A percentile compares a stretch with the other conserved stretches of the same genome.
phyloP scores from a whole-genome alignment of 2,113 vertebrate species.

The Mormyrus lacerda region DNA sequence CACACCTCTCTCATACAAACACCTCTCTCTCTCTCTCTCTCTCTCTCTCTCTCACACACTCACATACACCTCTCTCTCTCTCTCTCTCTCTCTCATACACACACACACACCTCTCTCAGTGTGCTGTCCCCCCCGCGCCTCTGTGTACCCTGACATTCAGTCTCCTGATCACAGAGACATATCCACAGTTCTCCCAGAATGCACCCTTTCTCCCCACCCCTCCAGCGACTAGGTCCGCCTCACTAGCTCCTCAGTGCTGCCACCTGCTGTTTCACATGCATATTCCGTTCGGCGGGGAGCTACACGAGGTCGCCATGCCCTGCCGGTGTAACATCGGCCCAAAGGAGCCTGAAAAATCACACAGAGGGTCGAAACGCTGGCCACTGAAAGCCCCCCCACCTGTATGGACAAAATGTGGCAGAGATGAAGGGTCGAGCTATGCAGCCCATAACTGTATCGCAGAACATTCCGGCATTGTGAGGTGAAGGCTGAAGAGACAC shows the following conservation, averaged over 20 bases:
- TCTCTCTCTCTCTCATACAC: too few species aligned
- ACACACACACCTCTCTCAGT: neutral
- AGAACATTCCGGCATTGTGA: neutral
- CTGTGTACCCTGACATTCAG: neutral
- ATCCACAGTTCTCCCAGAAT: neutral
- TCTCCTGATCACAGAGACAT: neutral
- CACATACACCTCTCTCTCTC: too few species aligned
- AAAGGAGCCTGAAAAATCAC: neutral
- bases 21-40: too few species aligned
- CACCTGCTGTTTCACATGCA: neutral
- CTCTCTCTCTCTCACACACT: too few species aligned
- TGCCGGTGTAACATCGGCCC: neutral
- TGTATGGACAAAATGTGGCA: neutral
- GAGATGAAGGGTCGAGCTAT: neutral
- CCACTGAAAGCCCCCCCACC: neutral
- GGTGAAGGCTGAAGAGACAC: neutral
- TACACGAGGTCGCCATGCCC: neutral
- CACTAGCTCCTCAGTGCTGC: neutral
- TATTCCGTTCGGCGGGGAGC: neutral
- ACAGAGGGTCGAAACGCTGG: neutral
- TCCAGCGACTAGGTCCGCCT: neutral
- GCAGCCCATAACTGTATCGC: neutral
- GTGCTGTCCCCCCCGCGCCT: neutral
- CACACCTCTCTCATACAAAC: too few species aligned
- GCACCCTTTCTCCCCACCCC: neutral